These are phyloP conservation scores for Eira barbara DNA, from an alignment of 2,113 vertebrate genomes.

Conservation along the genomic window DNA sequence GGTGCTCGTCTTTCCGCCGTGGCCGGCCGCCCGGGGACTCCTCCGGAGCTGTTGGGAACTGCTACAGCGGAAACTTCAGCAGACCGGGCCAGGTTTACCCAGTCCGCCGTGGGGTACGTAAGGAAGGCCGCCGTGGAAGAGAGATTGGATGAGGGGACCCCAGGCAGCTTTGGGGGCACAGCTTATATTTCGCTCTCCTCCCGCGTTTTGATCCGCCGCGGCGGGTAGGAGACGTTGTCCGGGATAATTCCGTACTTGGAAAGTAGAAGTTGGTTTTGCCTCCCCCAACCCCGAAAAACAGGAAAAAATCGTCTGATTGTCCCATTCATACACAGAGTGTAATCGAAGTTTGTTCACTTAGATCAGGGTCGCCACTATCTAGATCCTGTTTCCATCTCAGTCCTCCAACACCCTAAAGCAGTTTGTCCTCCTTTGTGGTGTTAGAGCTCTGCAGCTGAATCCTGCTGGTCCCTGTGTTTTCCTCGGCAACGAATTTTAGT, in stretches of 20 bases:
- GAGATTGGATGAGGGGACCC: not conserved
- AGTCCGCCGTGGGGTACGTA: conserved; percentile 62
- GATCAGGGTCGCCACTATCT: too few species aligned
- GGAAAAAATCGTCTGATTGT: not conserved
- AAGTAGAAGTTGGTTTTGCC: not conserved
- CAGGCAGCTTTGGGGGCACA: not conserved
- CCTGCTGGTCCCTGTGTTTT: not conserved
- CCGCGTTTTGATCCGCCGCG: not conserved
- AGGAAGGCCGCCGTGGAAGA: not conserved
- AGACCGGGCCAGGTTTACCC: not conserved
- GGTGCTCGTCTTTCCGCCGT: accelerated
- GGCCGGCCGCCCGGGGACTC: not conserved
- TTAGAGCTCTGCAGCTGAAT: not conserved
- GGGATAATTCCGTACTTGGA: not conserved
- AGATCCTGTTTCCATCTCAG: not conserved
- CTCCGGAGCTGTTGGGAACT: conserved; percentile 49
- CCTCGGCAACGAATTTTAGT: not conserved
- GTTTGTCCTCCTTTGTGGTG: not conserved
- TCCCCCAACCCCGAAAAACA: too few species aligned
- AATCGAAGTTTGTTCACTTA: not conserved
- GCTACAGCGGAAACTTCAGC: conserved; percentile 37
- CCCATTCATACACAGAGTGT: not conserved
- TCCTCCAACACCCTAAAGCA: not conserved
- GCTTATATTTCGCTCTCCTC: not conserved
- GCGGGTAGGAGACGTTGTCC: not conserved